Evolutionary conservation across 2,888 invertebrate genomes (phyloP), one percentile per base, ranked within the genome.

Genomic region (Calliscelio sp.): DNA sequence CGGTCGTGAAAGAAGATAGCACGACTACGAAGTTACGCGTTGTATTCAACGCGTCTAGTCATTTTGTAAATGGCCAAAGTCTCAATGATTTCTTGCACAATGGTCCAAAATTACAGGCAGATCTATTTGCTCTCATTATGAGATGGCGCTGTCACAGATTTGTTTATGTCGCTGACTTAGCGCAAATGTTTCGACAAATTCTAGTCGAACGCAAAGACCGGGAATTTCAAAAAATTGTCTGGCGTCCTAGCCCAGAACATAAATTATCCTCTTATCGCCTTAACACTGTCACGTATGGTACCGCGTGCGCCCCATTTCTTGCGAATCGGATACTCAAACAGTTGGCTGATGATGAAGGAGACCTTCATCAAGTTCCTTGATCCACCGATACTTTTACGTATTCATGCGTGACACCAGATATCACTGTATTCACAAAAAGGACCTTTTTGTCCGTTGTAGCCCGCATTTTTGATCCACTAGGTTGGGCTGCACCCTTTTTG

Each of bases 41-140:
- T 4, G 85, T 85, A 2, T 84, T 84, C 44, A 79, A 85, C 18
- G 85, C 85, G 7, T 78, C 81, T 0, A 24, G 35, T 24, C 25
- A 18, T 20, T 66, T 73, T 35, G 44, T 74, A 5, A 74, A 66
- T 35, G 78, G 78, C 20, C 55, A 61, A 8, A 68, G 65, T 0
- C 28, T 81, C 18, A 82, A 85, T 46, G 81, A 85, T 11, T 57
- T 65, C 18, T n/a, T 85, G 1, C 24, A 66, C 32, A 44, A 44
- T 4, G 78, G 85, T 14, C 63, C 73, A 0, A 77, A 81, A 22
- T 22, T 81, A 8, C 44, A 59, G 28, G n/a, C 8, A 6, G 44
- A 71, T 32, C 20, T 71, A 1, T 16, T 32, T 16, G 49, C 46
- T 1, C 53, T 70, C 0, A 51, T 81, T 5, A 5, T 81, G 14